Conservation (phyloP, 1,140 invertebrate genomes). For the Drosophila murphyi region DNA sequence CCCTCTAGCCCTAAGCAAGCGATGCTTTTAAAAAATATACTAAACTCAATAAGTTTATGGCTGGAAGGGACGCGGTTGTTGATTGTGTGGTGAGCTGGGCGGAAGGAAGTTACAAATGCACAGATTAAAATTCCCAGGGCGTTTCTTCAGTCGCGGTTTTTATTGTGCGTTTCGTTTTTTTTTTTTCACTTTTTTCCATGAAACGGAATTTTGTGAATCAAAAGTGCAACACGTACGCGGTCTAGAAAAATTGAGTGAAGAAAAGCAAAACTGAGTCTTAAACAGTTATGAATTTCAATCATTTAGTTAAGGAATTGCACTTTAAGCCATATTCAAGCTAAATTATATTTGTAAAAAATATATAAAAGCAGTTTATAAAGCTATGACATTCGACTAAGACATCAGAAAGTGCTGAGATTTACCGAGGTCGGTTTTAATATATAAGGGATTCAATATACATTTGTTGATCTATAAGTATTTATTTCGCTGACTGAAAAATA, state of each 20-base stretch:
- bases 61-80: slow-evolving; percentile 42
- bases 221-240: slow-evolving; percentile 45
- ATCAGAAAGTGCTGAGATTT: too few relatives aligned
- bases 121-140: slow-evolving; percentile 58
- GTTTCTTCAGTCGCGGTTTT: slow-evolving; percentile 44
- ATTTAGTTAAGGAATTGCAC: background rate
- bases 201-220: slow-evolving; percentile 25
- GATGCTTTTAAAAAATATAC: slow-evolving; percentile 56
- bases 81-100: slow-evolving; percentile 51
- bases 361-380: too few relatives aligned
- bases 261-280: background rate
- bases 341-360: too few relatives aligned
- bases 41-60: slow-evolving; percentile 63
- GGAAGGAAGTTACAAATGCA: slow-evolving; percentile 74
- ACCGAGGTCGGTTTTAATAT: too few relatives aligned
- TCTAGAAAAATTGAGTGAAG: background rate
- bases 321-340: background rate
- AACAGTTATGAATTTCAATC: background rate
- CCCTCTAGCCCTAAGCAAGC: slow-evolving; percentile 14
- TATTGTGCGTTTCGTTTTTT: slow-evolving; percentile 26
- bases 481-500: too few relatives aligned
- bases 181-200: background rate
- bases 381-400: too few relatives aligned
- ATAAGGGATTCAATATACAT: too few relatives aligned
- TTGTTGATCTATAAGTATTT: too few relatives aligned